Evolutionary conservation across 2,797 vertebrate genomes (phyloP).

Genomic region (Alouatta caraya): DNA sequence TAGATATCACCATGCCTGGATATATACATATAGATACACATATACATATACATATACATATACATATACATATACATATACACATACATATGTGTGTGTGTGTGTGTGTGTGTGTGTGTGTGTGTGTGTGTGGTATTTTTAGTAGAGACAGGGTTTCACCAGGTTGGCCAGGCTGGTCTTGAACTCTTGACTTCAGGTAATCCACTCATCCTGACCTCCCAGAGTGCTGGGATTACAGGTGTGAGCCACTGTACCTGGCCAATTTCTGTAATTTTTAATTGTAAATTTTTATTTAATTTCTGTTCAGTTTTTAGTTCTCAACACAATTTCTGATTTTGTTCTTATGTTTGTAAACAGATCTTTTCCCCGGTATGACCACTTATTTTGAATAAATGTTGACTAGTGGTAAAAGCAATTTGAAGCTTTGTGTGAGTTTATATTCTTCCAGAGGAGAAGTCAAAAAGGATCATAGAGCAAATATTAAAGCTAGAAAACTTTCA

Average conservation of each 20-base stretch:
- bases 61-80: too few relatives aligned
- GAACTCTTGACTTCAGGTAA: too few relatives aligned
- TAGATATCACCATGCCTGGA: background rate
- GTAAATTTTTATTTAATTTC: background rate
- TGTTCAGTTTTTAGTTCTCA: background rate
- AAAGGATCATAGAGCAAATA: background rate
- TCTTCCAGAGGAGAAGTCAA: background rate
- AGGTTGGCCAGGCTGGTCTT: too few relatives aligned
- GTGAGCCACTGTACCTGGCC: background rate
- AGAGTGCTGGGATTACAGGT: too few relatives aligned
- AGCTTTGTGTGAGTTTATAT: background rate
- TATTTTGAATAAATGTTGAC: constrained; percentile 4
- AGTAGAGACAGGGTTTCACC: too few relatives aligned
- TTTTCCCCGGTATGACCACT: background rate
- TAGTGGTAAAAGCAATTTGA: background rate
- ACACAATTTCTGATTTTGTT: background rate
- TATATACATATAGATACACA: too few relatives aligned
- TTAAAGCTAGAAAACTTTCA: background rate
- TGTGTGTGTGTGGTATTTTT: too few relatives aligned
- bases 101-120: too few relatives aligned
- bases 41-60: too few relatives aligned
- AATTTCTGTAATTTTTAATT: background rate
- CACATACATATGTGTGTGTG: too few relatives aligned
- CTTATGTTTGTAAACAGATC: background rate
- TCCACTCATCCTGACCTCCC: too few relatives aligned